Percentiles rank a stretch among this genome's conserved stretches.
phyloP scores from a whole-genome alignment of 2,888 invertebrate species.

The Tricholauxania praeusta region DNA sequence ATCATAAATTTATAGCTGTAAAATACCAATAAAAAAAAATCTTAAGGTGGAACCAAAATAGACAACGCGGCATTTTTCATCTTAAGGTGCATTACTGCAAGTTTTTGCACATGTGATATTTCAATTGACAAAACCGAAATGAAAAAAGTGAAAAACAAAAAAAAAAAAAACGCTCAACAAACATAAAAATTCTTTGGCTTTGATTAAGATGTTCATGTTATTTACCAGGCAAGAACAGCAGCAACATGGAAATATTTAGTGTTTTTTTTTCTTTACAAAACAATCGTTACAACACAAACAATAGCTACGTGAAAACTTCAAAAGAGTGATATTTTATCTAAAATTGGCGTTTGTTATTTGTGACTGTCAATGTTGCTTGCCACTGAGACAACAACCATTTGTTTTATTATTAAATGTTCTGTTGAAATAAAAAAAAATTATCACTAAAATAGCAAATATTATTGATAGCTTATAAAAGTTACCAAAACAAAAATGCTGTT shows the following conservation, averaged over 20 bases:
- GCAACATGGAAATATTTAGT: not conserved
- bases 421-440: not conserved
- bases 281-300: too few species aligned
- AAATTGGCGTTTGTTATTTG: conserved; percentile 23
- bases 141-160: too few species aligned
- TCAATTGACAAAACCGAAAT: not conserved
- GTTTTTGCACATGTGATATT: not conserved
- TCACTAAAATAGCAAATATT: not conserved
- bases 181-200: conserved; percentile 1
- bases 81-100: conserved; percentile 5
- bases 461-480: not conserved
- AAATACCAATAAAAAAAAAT: too few species aligned
- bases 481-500: not conserved
- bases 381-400: conserved; percentile 14
- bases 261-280: not conserved
- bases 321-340: not conserved
- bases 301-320: not conserved
- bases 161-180: conserved; percentile 1
- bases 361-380: conserved; percentile 24
- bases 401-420: conserved; percentile 1
- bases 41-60: too few species aligned
- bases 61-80: conserved; percentile 13
- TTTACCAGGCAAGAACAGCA: conserved; percentile 15
- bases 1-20: too few species aligned
- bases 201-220: conserved; percentile 17